Evolutionary conservation across 2,888 invertebrate genomes (phyloP).

Genomic region (Microdon myrmicae): DNA sequence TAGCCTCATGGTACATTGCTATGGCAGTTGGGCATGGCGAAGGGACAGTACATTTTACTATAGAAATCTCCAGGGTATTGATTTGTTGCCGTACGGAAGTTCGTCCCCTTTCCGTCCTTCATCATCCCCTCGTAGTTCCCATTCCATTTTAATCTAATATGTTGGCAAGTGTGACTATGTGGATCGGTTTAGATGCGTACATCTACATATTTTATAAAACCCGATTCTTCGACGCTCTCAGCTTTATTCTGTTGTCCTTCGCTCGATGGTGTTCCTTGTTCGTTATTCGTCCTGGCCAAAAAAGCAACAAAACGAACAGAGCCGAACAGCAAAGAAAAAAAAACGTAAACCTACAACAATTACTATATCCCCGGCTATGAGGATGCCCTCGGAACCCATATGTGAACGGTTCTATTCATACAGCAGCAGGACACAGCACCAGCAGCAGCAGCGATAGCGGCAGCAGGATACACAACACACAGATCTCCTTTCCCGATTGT

Average conservation of each 20-base stretch:
- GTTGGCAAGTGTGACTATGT: conserved; percentile 52
- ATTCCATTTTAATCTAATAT: conserved; percentile 53
- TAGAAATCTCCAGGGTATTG: conserved; percentile 56
- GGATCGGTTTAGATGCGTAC: conserved; percentile 51
- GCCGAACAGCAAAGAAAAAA: conserved; percentile 11
- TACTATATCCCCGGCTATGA: conserved; percentile 40
- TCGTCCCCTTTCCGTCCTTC: too few relatives aligned
- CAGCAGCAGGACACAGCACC: too few relatives aligned
- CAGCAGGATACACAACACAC: too few relatives aligned
- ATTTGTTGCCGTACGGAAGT: conserved; percentile 55
- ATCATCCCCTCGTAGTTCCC: too few relatives aligned
- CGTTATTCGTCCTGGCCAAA: too few relatives aligned
- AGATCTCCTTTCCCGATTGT: conserved; percentile 14
- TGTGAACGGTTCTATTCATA: conserved; percentile 50
- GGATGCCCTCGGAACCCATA: conserved; percentile 50
- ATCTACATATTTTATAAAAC: conserved; percentile 53
- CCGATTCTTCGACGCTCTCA: conserved; percentile 34
- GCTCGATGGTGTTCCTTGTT: conserved; percentile 2
- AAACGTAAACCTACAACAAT: conserved; percentile 42
- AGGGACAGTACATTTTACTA: conserved; percentile 52
- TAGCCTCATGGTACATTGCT: too few relatives aligned
- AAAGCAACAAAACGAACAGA: too few relatives aligned
- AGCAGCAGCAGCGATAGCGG: too few relatives aligned
- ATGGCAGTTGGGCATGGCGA: too few relatives aligned
- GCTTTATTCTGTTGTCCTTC: neutral